Conservation (phyloP, 2,113 vertebrate species). For the Tichodroma muraria region DNA sequence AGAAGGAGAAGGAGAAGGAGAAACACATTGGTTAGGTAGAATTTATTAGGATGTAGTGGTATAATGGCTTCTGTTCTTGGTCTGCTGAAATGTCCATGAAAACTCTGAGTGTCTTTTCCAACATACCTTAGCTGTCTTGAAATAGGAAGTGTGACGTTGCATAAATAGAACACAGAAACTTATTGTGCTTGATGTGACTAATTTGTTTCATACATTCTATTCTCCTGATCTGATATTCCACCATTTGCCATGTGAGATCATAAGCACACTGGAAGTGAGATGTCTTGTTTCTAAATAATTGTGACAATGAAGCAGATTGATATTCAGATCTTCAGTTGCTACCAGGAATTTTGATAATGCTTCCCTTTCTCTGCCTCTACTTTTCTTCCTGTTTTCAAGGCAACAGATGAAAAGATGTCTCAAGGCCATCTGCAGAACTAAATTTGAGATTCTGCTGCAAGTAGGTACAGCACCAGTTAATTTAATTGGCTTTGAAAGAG, state of each 20-base stretch:
- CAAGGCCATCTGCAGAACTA: conserved; percentile 4
- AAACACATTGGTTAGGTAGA: neutral
- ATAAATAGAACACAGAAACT: neutral
- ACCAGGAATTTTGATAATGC: neutral
- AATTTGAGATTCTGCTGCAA: conserved; percentile 7
- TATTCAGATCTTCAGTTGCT: neutral
- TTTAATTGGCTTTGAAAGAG: conserved; percentile 39
- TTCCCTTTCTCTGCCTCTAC: neutral
- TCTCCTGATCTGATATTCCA: neutral
- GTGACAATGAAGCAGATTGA: neutral
- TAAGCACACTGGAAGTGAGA: neutral
- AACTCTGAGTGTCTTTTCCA: neutral
- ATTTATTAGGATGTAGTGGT: neutral
- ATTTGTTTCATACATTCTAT: neutral
- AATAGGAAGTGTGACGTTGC: neutral
- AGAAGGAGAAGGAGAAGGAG: neutral
- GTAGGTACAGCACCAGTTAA: neutral
- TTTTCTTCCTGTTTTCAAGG: neutral
- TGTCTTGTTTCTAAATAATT: neutral
- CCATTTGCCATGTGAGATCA: neutral
- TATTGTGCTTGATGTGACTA: neutral
- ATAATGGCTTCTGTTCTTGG: neutral
- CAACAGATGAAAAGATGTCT: neutral
- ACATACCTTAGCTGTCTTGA: neutral
- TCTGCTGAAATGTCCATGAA: neutral